Base-by-base conservation (phyloP, 2,888 invertebrate species). In the Philereme vetulata region DNA sequence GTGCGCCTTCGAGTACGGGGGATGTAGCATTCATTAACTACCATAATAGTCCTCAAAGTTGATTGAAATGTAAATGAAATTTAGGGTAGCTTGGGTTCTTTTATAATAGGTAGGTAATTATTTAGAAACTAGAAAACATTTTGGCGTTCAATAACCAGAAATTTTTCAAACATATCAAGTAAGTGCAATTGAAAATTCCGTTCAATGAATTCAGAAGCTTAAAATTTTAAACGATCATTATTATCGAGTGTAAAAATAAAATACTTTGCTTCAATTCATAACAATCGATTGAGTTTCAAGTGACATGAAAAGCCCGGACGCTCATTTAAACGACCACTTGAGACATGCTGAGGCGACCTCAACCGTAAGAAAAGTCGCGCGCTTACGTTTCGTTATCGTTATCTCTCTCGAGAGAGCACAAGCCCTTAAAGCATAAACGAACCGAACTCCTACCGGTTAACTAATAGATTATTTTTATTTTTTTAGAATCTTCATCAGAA, bases 401-500 rank as follows among this genome's bases (percentile, higher is more conserved):
- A 77, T 74, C 66, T 71, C 63, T 38, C 38, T 38, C 38, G 8
- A 38, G 8, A 38, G 38, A 38, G 7, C 8, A 7, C 6, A 38
- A 38, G 7, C 38, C 38, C 7, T 38, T 38, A 6, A 6, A 38
- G 38, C 8, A 38, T 6, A 38, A 38, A 38, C 21, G 21, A 21
- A 21, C 21, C 21, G 21, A 1, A 21, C 21, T 21, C 21, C 21
- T 21, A 21, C 2, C 21, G 21, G 21, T 21, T 1, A 21, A 21
- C 21, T 21, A 21, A 21, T 21, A 21, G 21, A 1, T 21, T 21
- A 21, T 21, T 21, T 21, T 21, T 21, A 21, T 21, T n/a, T 42
- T 51, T 88, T 82, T 72, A 92, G 92, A 92, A 82, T 85, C 92
- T 65, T 85, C 86, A 62, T 86, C 89, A 52, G 90, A 89, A 66